Percentiles rank a stretch among this genome's conserved stretches.
Evolutionary conservation across 2,888 invertebrate genomes (phyloP).

Genomic region (Hydrotaea cyrtoneurina): DNA sequence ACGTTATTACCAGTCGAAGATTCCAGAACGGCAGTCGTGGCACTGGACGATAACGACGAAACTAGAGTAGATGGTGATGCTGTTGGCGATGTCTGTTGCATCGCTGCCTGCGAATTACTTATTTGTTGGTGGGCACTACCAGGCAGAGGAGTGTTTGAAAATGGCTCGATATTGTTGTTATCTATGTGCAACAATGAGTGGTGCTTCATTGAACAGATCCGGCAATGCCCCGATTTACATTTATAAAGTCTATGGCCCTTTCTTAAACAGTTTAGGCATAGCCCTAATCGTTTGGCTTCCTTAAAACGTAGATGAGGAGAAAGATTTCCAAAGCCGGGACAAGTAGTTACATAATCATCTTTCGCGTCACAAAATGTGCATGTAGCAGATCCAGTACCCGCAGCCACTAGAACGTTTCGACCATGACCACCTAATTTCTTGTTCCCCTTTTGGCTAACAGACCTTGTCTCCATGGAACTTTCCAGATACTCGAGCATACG

Average conservation of each 20-base stretch:
- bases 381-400: not conserved
- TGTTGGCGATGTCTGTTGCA: not conserved
- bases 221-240: constrained; percentile 27
- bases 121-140: not conserved
- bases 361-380: constrained; percentile 9
- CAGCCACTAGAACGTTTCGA: not conserved
- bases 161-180: not conserved
- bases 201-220: constrained; percentile 23
- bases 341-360: constrained; percentile 29
- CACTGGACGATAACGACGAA: not conserved
- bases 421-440: no score
- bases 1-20: constrained; percentile 24
- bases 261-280: constrained; percentile 39
- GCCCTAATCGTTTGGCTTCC: constrained; percentile 43
- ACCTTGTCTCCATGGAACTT: not conserved
- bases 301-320: constrained; percentile 40
- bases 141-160: not conserved
- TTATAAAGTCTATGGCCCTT: constrained; percentile 23
- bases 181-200: constrained; percentile 26
- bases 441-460: not conserved
- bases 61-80: constrained; percentile 18
- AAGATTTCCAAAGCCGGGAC: constrained; percentile 40
- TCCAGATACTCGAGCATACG: constrained; percentile 50
- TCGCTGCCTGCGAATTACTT: no score
- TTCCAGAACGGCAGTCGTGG: not conserved